Percentiles rank a stretch among this genome's conserved stretches.
phyloP scores from a whole-genome alignment of 1,140 invertebrate species.

The Drosophila saltans region DNA sequence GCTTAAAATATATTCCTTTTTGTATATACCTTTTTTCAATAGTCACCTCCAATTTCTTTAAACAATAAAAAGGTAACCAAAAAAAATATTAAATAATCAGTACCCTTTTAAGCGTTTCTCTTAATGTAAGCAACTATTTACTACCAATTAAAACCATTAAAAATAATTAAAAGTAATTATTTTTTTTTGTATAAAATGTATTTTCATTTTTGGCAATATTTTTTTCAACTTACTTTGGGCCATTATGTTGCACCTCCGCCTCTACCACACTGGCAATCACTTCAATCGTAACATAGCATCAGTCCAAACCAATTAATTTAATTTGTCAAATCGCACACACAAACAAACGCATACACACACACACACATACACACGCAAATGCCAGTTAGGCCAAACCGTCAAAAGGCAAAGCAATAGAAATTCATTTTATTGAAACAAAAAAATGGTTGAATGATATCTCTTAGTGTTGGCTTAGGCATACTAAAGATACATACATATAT shows the following conservation, averaged over 20 bases:
- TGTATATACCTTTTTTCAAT: too few species aligned
- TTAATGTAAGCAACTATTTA: too few species aligned
- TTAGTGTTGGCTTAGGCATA: slow-evolving; percentile 24
- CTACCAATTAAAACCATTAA: too few species aligned
- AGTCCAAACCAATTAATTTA: slow-evolving; percentile 57
- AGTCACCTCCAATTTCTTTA: too few species aligned
- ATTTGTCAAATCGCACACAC: slow-evolving; percentile 55
- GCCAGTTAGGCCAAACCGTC: slow-evolving; percentile 42
- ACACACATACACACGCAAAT: neutral
- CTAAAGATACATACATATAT: neutral
- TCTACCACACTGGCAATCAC: slow-evolving; percentile 29
- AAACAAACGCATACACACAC: slow-evolving; percentile 16
- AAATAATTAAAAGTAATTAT: neutral
- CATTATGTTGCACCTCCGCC: slow-evolving; percentile 40
- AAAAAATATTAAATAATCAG: too few species aligned
- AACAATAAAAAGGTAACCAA: too few species aligned
- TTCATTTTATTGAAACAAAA: slow-evolving; percentile 47
- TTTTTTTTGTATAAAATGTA: neutral
- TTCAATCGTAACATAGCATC: slow-evolving; percentile 40
- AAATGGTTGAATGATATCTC: slow-evolving; percentile 25
- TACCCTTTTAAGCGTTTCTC: too few species aligned
- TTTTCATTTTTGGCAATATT: neutral
- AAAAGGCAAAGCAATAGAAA: slow-evolving; percentile 45
- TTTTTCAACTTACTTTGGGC: neutral
- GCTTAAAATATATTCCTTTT: too few species aligned